phyloP scores from a whole-genome alignment of 2,113 vertebrate species.

The Cyphomyrus discorhynchus region DNA sequence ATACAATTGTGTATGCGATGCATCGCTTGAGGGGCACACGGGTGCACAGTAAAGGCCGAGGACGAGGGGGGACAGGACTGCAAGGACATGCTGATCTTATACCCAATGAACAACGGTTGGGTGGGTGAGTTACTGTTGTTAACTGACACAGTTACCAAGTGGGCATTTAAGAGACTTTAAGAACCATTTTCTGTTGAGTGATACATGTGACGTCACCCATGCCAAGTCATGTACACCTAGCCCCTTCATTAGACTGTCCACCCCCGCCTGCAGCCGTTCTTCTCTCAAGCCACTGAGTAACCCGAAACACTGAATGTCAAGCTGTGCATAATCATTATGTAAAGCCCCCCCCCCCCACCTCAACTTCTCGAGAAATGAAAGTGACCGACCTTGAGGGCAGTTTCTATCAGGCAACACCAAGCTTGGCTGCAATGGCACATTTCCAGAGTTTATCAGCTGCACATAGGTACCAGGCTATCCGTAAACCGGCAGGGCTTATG shows the following conservation, averaged over 20 bases:
- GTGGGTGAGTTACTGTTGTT: not conserved
- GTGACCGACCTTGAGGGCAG: not conserved
- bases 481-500: not conserved
- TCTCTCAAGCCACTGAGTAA: not conserved
- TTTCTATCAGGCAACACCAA: not conserved
- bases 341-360: not conserved
- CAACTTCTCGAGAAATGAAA: not conserved
- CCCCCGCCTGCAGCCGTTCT: not conserved
- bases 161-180: not conserved
- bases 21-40: not conserved
- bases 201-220: not conserved
- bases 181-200: not conserved
- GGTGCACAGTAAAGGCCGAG: not conserved
- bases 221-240: not conserved
- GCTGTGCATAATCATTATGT: not conserved
- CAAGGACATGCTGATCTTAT: not conserved
- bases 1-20: not conserved
- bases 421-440: not conserved
- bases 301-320: not conserved
- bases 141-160: not conserved
- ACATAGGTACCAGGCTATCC: not conserved
- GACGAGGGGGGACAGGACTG: not conserved
- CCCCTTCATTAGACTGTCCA: not conserved
- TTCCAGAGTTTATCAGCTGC: not conserved
- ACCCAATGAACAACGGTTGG: not conserved